phyloP scores from a whole-genome alignment of 2,797 vertebrate genomes.

The Sebastes wilsoni region DNA sequence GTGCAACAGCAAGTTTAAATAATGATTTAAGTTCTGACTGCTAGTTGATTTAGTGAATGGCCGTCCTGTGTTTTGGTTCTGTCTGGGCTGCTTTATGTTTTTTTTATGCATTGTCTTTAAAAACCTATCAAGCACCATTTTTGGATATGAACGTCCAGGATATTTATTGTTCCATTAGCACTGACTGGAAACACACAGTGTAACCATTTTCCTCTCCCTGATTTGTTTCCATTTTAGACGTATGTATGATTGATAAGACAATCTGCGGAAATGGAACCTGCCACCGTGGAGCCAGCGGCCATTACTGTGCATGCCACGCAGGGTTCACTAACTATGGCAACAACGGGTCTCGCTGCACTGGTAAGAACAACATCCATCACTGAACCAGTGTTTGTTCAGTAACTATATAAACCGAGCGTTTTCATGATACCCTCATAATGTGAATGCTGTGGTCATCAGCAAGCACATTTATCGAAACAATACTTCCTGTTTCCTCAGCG shows the following conservation, averaged over 20 bases:
- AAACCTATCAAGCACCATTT: neutral
- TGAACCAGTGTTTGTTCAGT: neutral
- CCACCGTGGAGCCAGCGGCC: slow-evolving; percentile 13
- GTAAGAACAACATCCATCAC: slow-evolving; percentile 41
- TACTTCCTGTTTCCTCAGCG: slow-evolving; percentile 49
- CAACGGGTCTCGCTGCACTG: slow-evolving; percentile 52
- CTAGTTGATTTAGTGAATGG: neutral
- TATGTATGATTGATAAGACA: slow-evolving; percentile 58
- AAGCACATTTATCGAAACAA: neutral
- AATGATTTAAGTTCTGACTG: neutral
- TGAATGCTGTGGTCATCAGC: neutral
- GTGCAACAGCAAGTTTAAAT: neutral
- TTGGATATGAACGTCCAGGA: neutral
- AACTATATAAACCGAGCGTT: slow-evolving; percentile 1
- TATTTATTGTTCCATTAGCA: slow-evolving; percentile 19
- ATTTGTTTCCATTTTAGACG: slow-evolving; percentile 59
- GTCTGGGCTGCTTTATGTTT: neutral
- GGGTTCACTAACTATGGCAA: slow-evolving; percentile 75
- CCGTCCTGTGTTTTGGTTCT: neutral
- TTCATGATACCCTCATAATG: neutral
- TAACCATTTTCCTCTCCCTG: slow-evolving; percentile 4
- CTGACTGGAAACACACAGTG: neutral
- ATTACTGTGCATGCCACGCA: slow-evolving; percentile 64
- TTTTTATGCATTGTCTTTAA: neutral
- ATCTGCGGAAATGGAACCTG: slow-evolving; percentile 77